phyloP scores from a whole-genome alignment of 1,140 invertebrate genomes.

The Cataglyphis hispanica region DNA sequence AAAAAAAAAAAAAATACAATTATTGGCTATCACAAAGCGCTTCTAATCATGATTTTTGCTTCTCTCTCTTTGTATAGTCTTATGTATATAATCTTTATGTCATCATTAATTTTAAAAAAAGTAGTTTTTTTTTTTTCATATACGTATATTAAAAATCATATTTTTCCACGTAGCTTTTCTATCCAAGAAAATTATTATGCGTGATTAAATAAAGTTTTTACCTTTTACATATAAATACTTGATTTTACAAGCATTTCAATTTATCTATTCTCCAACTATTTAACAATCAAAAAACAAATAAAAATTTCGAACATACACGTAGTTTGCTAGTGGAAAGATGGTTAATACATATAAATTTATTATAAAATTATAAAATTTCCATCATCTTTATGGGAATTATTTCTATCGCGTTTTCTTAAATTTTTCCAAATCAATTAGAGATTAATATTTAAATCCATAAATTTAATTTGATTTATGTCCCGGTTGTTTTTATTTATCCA shows the following conservation, averaged over 20 bases:
- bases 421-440: conserved; percentile 6
- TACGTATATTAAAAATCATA: background rate
- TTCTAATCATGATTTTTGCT: background rate
- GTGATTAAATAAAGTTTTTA: conserved; percentile 13
- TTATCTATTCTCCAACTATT: conserved; percentile 20
- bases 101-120: background rate
- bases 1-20: conserved; percentile 12
- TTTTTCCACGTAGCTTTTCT: background rate
- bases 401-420: background rate
- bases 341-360: background rate
- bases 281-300: conserved; percentile 32
- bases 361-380: background rate
- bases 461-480: conserved; percentile 32
- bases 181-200: background rate
- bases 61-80: background rate
- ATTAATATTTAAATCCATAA: conserved; percentile 33
- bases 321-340: background rate
- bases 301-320: background rate
- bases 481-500: background rate
- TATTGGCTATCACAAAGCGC: background rate
- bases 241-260: background rate
- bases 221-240: background rate
- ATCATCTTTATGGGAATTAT: background rate
- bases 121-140: background rate
- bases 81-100: background rate